phyloP scores from a whole-genome alignment of 2,888 invertebrate genomes.

The Plagiodera versicolora region DNA sequence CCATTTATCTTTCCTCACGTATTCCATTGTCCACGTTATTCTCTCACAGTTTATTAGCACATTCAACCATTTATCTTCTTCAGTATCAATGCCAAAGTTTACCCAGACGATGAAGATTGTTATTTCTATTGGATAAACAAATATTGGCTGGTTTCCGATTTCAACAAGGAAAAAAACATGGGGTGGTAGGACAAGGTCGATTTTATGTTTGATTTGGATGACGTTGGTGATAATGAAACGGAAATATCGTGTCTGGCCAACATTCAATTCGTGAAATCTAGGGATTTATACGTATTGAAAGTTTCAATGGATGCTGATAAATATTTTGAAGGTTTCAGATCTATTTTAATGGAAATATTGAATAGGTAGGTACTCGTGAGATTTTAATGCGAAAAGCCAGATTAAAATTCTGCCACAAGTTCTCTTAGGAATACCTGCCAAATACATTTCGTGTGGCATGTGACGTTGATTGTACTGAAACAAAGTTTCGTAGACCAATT shows the following conservation, averaged over 20 bases:
- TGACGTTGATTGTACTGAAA: background rate
- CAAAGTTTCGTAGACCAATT: no score
- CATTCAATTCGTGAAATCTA: background rate
- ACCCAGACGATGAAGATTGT: constrained; percentile 30
- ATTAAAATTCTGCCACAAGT: background rate
- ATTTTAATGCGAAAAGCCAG: background rate
- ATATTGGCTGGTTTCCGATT: constrained; percentile 17
- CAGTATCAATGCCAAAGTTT: constrained; percentile 28
- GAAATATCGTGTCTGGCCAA: background rate
- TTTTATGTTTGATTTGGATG: background rate
- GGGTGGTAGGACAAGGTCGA: background rate
- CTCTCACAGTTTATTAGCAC: constrained; percentile 9
- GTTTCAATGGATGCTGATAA: background rate
- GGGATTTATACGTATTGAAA: background rate
- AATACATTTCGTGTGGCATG: background rate
- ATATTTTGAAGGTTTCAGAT: no score
- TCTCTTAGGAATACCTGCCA: constrained; percentile 2
- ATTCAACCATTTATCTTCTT: constrained; percentile 9
- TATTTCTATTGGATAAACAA: constrained; percentile 22
- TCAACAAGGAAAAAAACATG: constrained; percentile 4
- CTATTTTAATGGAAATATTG: constrained; percentile 11
- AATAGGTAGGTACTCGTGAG: constrained; percentile 6
- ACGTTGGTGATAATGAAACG: background rate
- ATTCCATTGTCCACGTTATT: background rate
- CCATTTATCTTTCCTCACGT: background rate